These are phyloP conservation scores for Eidolon dupreanum DNA, from an alignment of 2,797 vertebrate species.

Conservation along the genomic window DNA sequence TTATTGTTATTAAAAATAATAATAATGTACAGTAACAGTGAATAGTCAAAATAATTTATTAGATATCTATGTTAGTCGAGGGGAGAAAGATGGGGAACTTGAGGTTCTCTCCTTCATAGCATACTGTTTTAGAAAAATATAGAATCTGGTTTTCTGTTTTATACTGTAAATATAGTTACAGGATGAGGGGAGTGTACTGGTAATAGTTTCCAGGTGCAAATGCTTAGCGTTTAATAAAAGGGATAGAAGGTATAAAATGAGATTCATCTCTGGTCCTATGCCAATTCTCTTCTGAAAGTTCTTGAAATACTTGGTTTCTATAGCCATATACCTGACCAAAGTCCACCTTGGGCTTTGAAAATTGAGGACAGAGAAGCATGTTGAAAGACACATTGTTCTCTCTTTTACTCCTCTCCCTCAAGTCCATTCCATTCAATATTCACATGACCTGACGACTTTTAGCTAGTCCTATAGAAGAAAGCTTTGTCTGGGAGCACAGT, in stretches of 20 bases:
- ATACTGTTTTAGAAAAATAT: neutral
- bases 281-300: neutral
- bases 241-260: neutral
- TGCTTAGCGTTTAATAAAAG: neutral
- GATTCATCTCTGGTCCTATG: neutral
- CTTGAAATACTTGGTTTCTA: neutral
- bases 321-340: neutral
- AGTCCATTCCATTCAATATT: neutral
- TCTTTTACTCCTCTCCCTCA: neutral
- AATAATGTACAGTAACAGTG: neutral
- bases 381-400: neutral
- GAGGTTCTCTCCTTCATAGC: neutral
- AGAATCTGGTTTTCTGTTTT: neutral
- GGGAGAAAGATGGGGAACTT: neutral
- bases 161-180: neutral
- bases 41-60: neutral
- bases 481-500: neutral
- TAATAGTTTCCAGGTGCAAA: neutral
- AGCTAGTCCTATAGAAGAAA: neutral
- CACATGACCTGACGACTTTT: neutral
- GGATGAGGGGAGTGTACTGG: neutral
- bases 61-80: neutral
- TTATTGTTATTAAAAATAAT: slow-evolving; percentile 5
- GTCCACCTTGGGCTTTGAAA: neutral
- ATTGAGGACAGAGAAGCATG: neutral